A percentile compares a stretch with the other conserved stretches of the same genome.
These are phyloP conservation scores for Himalopsyche japonica DNA, from an alignment of 2,888 invertebrate species.

Conservation along the genomic window DNA sequence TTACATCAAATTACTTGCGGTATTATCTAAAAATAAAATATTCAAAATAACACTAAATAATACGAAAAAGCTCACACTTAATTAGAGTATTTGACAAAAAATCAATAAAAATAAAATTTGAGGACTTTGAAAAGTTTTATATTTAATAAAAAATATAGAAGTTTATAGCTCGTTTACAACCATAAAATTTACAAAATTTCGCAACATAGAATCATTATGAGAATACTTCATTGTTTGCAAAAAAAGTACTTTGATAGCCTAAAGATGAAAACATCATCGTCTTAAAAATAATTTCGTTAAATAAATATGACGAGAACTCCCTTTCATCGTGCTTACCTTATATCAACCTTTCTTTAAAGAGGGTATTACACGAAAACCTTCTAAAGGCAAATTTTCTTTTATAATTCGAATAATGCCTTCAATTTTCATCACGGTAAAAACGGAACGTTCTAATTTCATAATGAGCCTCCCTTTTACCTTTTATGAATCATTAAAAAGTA, in stretches of 20 bases:
- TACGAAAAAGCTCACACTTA: no score
- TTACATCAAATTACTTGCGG: no score
- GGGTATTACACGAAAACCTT: neutral
- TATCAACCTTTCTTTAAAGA: neutral
- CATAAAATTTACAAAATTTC: no score
- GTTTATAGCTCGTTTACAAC: no score
- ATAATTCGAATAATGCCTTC: neutral
- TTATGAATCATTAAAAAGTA: constrained; percentile 28
- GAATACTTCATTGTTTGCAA: neutral
- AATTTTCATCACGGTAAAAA: neutral
- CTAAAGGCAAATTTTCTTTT: neutral
- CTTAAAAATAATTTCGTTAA: neutral
- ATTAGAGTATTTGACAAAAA: no score
- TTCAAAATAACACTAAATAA: no score
- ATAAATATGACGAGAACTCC: neutral
- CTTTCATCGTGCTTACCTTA: neutral
- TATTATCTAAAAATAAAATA: no score
- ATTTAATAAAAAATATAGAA: no score
- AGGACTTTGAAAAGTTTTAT: no score
- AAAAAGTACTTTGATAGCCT: neutral
- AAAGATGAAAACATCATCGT: neutral
- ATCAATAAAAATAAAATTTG: no score
- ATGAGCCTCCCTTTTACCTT: constrained; percentile 13
- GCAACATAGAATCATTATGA: neutral
- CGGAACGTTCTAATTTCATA: constrained; percentile 18